Percentiles rank a stretch among this genome's conserved stretches.
phyloP scores from a whole-genome alignment of 2,888 invertebrate genomes.

The Eupithecia insigniata region DNA sequence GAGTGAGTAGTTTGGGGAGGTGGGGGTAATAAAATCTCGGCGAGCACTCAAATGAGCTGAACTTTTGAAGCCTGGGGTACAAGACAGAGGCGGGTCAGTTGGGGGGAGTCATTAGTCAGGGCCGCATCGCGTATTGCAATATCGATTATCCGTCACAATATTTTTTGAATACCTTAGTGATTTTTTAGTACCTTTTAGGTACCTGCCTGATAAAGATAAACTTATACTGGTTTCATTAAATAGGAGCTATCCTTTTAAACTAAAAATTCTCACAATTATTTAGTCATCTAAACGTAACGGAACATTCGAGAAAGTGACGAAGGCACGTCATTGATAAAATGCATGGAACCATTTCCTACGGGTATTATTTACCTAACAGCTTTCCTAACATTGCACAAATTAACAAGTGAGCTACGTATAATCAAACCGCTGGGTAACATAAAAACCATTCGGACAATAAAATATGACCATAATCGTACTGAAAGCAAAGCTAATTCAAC shows the following conservation, averaged over 20 bases:
- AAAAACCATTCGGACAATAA: background rate
- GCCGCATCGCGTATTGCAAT: conserved; percentile 52
- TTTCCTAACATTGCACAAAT: background rate
- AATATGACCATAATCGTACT: background rate
- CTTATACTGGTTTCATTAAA: too few species aligned
- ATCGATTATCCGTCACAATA: conserved; percentile 23
- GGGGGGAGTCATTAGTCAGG: conserved; percentile 76
- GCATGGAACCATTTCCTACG: background rate
- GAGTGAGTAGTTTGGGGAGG: conserved; percentile 79
- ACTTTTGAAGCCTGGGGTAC: conserved; percentile 82
- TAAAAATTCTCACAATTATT: background rate
- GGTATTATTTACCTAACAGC: background rate
- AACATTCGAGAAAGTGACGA: background rate
- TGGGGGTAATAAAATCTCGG: conserved; percentile 84
- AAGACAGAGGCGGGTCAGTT: conserved; percentile 80
- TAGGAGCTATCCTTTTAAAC: too few species aligned
- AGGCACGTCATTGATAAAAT: background rate
- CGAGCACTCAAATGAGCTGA: conserved; percentile 83
- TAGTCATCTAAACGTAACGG: background rate
- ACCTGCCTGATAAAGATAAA: too few species aligned
- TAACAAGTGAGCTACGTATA: too few species aligned
- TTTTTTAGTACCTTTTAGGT: background rate
- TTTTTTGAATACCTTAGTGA: background rate
- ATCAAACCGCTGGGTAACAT: background rate
- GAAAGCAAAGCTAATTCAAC: conserved; percentile 2